phyloP scores from a whole-genome alignment of 1,140 invertebrate species.

The Dendroctonus ponderosae region DNA sequence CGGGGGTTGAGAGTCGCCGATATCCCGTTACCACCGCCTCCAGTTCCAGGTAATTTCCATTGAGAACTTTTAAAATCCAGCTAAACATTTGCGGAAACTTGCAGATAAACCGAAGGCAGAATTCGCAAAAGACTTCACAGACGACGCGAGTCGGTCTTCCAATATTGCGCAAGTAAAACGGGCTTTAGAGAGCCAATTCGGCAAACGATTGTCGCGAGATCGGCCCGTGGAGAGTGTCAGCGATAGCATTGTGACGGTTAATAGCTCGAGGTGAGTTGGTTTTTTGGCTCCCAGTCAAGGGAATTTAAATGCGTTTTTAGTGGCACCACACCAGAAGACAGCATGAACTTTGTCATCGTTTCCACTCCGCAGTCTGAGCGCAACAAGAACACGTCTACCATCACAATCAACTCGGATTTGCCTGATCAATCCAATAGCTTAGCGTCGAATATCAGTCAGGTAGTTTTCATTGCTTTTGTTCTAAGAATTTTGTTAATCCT shows the following conservation, averaged over 20 bases:
- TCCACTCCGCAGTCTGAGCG: conserved; percentile 37
- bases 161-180: conserved; percentile 35
- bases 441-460: conserved; percentile 67
- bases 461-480: too few relatives aligned
- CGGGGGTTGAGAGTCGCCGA: conserved; percentile 15
- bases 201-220: conserved; percentile 32
- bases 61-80: too few relatives aligned
- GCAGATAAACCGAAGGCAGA: conserved; percentile 19
- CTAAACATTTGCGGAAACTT: neutral
- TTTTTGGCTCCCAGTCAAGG: neutral
- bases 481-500: too few relatives aligned
- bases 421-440: conserved; percentile 66
- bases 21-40: conserved; percentile 31
- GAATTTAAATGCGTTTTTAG: conserved; percentile 14
- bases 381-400: conserved; percentile 57
- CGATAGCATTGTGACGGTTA: conserved; percentile 39
- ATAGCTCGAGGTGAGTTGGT: conserved; percentile 29
- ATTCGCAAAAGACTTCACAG: conserved; percentile 14
- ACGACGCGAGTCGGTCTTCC: conserved; percentile 21
- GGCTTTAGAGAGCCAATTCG: conserved; percentile 36
- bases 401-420: conserved; percentile 58
- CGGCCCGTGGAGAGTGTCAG: conserved; percentile 19
- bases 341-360: conserved; percentile 39
- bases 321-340: conserved; percentile 37
- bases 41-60: neutral